Evolutionary conservation across 2,888 invertebrate genomes (phyloP).

Genomic region (Calameuta pallipes): DNA sequence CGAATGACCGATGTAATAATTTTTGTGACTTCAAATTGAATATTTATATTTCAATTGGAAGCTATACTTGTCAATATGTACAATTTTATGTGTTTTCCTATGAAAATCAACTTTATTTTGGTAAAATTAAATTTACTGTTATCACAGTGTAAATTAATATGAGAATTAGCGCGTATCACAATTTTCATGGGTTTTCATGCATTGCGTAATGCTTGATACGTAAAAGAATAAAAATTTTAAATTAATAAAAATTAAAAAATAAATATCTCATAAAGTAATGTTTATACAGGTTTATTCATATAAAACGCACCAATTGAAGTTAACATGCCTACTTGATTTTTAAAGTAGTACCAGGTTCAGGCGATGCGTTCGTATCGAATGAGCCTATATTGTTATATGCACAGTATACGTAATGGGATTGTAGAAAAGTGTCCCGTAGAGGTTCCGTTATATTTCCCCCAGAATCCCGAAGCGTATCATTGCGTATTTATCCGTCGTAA

Average conservation of each 20-base stretch:
- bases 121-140: too few relatives aligned
- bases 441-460: not conserved
- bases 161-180: too few relatives aligned
- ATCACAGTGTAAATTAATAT: too few relatives aligned
- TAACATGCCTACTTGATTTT: not conserved
- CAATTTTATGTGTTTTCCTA: too few relatives aligned
- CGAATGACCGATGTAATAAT: not conserved
- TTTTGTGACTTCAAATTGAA: not conserved
- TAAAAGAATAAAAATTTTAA: not conserved
- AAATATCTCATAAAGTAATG: not conserved
- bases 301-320: not conserved
- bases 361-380: not conserved
- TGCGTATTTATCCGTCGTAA: not conserved
- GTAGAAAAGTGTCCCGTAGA: not conserved
- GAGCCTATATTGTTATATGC: not conserved
- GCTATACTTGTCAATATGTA: too few relatives aligned
- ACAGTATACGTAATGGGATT: not conserved
- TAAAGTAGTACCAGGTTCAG: not conserved
- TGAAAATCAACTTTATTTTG: too few relatives aligned
- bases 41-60: too few relatives aligned
- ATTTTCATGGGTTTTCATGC: too few relatives aligned
- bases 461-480: not conserved
- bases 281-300: not conserved
- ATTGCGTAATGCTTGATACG: too few relatives aligned
- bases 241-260: not conserved